A percentile compares a stretch with the other conserved stretches of the same genome.
phyloP scores from a whole-genome alignment of 1,140 invertebrate species.

The Palaemon carinicauda region DNA sequence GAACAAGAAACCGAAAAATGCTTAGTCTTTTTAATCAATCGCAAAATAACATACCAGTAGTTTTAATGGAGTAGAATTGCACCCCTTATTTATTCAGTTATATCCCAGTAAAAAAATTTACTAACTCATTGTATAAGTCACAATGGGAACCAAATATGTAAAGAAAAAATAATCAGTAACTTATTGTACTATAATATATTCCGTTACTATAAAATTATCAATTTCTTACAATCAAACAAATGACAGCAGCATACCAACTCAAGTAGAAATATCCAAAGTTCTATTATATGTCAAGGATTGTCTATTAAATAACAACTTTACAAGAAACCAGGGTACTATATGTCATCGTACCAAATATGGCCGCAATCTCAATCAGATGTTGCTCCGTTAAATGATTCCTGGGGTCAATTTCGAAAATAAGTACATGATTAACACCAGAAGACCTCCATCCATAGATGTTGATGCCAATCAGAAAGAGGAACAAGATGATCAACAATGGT shows the following conservation, averaged over 20 bases:
- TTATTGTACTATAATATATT: no score
- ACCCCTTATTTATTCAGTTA: no score
- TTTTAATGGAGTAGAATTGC: no score
- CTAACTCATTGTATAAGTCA: no score
- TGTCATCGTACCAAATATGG: slow-evolving; percentile 84
- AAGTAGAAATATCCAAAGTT: not conserved
- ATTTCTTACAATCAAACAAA: not conserved
- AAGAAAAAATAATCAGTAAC: no score
- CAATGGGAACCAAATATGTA: no score
- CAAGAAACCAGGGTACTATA: not conserved
- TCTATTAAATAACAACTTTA: not conserved
- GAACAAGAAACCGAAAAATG: no score
- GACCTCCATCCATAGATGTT: slow-evolving; percentile 79
- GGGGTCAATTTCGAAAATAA: slow-evolving; percentile 98
- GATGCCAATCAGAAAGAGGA: slow-evolving; percentile 94
- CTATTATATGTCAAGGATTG: not conserved
- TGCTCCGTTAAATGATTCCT: slow-evolving; percentile 94
- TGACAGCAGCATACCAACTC: no score
- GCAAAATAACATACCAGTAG: no score
- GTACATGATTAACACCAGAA: slow-evolving; percentile 97
- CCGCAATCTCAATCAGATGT: slow-evolving; percentile 94
- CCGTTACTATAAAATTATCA: not conserved
- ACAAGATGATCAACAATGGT: slow-evolving; percentile 90
- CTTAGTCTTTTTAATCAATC: no score
- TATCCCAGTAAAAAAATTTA: no score